Base-by-base conservation (phyloP, 2,113 vertebrate genomes). In the Seriola quinqueradiata region DNA sequence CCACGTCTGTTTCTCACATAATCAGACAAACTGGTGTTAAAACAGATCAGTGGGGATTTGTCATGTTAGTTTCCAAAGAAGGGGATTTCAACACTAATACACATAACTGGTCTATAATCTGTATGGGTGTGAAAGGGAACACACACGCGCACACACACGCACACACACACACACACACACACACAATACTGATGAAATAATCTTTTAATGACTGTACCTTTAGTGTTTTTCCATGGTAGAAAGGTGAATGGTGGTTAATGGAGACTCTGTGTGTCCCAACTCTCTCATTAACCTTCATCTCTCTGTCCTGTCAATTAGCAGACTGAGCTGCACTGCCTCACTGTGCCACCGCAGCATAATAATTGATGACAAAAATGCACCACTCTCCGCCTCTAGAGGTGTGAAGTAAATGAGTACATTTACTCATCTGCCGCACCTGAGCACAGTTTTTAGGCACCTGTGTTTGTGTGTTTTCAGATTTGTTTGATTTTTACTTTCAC, bases 281-380 rank as follows among this genome's bases (percentile, higher is more conserved):
- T 46, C 14, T 61, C 54, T 68, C 23, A 78, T 88, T 84, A 79
- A 75, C 82, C 83, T 85, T 76, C n/a, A 38, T 13, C 44, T 76
- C 48, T 21, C 36, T 50, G 54, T 77, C 34, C 21, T 46, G 42
- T 55, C 64, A 65, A 57, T 75, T 74, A 87, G 14, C 67, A 48
- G 81, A 28, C 9, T 3, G 42, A 70, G 38, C 68, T 46, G 32
- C 36, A 5, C 67, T 1, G 59, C 3, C 61, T 83, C 13, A 25
- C 63, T 23, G 25, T 40, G 6, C 48, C 17, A 17, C 17, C 54
- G 44, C 32, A 4, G 68, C 38, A 73, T 63, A 57, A 64, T 74
- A 63, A 70, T 13, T 11, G 38, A 77, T 21, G 9, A 44, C 65
- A 52, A 23, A n/a, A 19, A 59, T 19, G 17, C 55, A 21, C 12